A percentile compares a stretch with the other conserved stretches of the same genome.
These are phyloP conservation scores for Labrus mixtus DNA, from an alignment of 2,113 vertebrate genomes.

Conservation along the genomic window DNA sequence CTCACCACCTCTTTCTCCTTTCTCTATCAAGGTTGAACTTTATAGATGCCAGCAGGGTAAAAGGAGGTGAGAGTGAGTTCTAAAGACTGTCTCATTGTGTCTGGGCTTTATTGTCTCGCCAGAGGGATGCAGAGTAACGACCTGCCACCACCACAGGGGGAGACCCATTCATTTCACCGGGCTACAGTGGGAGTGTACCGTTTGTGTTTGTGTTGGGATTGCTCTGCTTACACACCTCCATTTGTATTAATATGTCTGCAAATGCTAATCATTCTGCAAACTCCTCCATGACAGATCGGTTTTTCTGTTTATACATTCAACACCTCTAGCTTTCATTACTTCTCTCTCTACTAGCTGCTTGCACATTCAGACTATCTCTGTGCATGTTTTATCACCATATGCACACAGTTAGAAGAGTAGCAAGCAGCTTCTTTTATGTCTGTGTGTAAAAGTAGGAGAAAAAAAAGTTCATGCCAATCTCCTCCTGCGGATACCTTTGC, in stretches of 20 bases:
- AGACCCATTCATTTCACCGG: slow-evolving; percentile 75
- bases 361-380: slow-evolving; percentile 2
- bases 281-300: slow-evolving; percentile 24
- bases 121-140: slow-evolving; percentile 80
- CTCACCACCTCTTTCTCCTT: slow-evolving; percentile 41
- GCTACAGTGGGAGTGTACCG: slow-evolving; percentile 42
- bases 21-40: slow-evolving; percentile 84
- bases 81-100: slow-evolving; percentile 78
- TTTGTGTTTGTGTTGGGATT: slow-evolving; percentile 31
- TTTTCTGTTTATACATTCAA: slow-evolving; percentile 41
- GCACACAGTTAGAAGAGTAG: slow-evolving; percentile 19
- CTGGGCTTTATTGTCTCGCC: slow-evolving; percentile 79
- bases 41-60: slow-evolving; percentile 78
- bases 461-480: slow-evolving; percentile 55
- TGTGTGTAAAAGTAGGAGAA: slow-evolving; percentile 56
- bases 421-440: slow-evolving; percentile 53
- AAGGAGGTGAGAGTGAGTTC: slow-evolving; percentile 71
- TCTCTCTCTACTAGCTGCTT: slow-evolving; percentile 18
- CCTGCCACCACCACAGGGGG: slow-evolving; percentile 71
- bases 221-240: slow-evolving; percentile 20
- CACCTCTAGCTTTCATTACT: slow-evolving; percentile 11
- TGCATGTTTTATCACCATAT: slow-evolving; percentile 58
- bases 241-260: slow-evolving; percentile 39
- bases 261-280: slow-evolving; percentile 24
- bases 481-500: slow-evolving; percentile 55